Evolutionary conservation across 2,888 invertebrate species (phyloP).

Genomic region (Mesorhabditis sp.): DNA sequence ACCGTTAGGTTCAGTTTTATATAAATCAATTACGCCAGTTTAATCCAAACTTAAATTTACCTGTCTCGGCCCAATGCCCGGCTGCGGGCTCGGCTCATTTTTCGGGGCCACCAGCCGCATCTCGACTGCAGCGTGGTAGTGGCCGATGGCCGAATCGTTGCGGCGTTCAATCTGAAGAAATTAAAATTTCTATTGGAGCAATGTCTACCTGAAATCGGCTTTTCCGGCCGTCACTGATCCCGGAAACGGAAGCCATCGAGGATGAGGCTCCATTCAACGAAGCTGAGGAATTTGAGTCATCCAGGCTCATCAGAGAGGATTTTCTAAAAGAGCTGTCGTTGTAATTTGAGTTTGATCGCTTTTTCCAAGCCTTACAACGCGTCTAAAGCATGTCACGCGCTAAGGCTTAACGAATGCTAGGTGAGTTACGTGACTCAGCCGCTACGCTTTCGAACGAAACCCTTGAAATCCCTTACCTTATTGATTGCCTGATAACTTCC

Average conservation of each 20-base stretch:
- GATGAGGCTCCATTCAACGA: background rate
- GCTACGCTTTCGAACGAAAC: background rate
- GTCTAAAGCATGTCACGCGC: background rate
- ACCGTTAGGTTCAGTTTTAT: too few species aligned
- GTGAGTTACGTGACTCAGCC: too few species aligned
- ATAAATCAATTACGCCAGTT: background rate
- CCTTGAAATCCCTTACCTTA: background rate
- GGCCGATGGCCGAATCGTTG: slow-evolving; percentile 2
- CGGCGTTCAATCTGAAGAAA: background rate
- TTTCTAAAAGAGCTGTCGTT: background rate
- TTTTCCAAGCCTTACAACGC: background rate
- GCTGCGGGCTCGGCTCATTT: background rate
- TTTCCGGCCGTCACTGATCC: background rate
- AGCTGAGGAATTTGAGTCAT: background rate
- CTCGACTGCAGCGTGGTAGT: background rate
- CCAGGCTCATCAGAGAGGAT: background rate
- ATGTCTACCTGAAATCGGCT: background rate
- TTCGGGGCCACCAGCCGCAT: background rate
- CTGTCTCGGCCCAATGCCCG: background rate
- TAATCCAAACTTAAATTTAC: background rate
- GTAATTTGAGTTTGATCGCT: background rate
- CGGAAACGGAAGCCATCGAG: slow-evolving; percentile 3
- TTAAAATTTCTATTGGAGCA: too few species aligned
- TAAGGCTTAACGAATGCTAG: background rate
- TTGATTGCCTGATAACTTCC: background rate